Base-by-base conservation (phyloP, 2,113 vertebrate species). In the Periophthalmus modestus region DNA sequence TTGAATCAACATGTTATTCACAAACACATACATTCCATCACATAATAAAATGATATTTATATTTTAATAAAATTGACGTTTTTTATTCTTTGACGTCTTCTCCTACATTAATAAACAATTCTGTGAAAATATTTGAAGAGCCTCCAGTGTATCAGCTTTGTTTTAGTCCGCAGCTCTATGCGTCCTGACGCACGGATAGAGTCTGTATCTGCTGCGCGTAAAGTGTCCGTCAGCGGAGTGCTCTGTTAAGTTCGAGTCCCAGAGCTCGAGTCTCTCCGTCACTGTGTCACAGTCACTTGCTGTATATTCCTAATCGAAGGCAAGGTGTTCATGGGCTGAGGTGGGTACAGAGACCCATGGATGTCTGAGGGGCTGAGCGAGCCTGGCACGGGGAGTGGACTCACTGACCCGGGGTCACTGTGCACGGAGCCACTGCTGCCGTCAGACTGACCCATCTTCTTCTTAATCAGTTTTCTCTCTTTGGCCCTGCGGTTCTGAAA, bases 401-500 rank as follows among this genome's bases (percentile, higher is more conserved):
- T 98, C 66, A 96, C 95, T 4, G 96, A 98, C 0, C 95, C 94
- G n/a, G 95, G 96, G 90, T 97, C 96, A 82, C 96, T 96, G 93
- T 96, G 95, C 68, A 94, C 93, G 0, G 95, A 96, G 9, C 95
- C 94, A 28, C 95, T 92, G 21, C 93, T 97, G 84, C 95, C 95
- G 69, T 97, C 95, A 34, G 95, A 96, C 89, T 95, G 95, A 2
- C 95, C 96, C 83, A 97, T 86, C 88, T 98, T 98, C 94, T 97
- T 97, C 92, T 97, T 97, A 69, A 97, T 95, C 84, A 98, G 86
- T 78, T 98, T 98, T 78, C 96, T 94, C 79, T 98, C 97, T 81
- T 97, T 98, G 0, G 96, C 96, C 78, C 96, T 92, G 70, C 95
- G 95, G 82, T 98, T 97, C 91, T 98, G 96, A 88, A 98, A 98